Percentiles rank a stretch among this genome's conserved stretches.
Conservation (phyloP, 2,113 vertebrate species). For the Malurus melanocephalus region DNA sequence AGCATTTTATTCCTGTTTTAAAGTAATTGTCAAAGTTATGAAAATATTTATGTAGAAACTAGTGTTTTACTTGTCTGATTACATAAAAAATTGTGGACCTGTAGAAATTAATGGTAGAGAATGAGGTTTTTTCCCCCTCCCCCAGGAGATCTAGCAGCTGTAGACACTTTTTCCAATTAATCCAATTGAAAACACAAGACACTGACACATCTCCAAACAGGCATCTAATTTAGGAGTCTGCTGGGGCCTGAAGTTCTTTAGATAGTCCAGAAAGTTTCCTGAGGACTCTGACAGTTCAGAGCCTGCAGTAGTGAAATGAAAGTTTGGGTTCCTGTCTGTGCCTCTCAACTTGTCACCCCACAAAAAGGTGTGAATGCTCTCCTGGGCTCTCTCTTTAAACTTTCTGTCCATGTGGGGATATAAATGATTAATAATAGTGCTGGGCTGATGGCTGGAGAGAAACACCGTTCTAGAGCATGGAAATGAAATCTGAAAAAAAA, state of each 20-base stretch:
- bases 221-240: neutral
- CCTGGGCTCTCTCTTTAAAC: neutral
- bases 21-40: conserved; percentile 22
- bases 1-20: conserved; percentile 9
- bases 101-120: neutral
- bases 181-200: neutral
- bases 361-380: neutral
- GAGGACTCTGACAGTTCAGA: neutral
- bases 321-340: neutral
- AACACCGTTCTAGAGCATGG: neutral
- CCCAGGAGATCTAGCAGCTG: neutral
- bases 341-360: neutral
- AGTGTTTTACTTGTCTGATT: conserved; percentile 15
- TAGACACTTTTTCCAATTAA: conserved; percentile 26
- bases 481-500: neutral
- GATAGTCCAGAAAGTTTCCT: conserved; percentile 1
- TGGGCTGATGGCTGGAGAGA: neutral
- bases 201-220: neutral
- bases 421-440: neutral
- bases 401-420: neutral
- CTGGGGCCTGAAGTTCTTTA: neutral
- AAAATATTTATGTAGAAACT: conserved; percentile 38
- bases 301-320: neutral
- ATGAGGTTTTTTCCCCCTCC: neutral
- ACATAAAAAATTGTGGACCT: neutral